Conservation (phyloP, 1,140 invertebrate species). For the Ostrea denselamellosa region DNA sequence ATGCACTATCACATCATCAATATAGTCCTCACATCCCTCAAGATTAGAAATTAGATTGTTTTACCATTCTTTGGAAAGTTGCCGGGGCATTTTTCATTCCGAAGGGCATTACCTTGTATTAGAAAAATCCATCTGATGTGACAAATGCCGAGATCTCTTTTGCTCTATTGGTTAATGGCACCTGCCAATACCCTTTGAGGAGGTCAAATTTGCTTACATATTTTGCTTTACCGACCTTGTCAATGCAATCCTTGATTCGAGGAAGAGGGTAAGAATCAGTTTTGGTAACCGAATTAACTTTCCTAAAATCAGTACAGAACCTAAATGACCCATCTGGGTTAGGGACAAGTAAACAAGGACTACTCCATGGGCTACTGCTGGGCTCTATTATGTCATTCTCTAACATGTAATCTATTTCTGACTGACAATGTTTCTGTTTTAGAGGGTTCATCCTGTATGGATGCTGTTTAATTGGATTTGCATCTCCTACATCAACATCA, state of each 20-base stretch:
- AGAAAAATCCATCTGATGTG: conserved; percentile 68
- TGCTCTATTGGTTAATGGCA: conserved; percentile 53
- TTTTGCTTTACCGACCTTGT: conserved; percentile 55
- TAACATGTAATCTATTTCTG: conserved; percentile 70
- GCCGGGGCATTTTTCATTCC: conserved; percentile 77
- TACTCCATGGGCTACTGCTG: conserved; percentile 58
- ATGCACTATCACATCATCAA: conserved; percentile 81
- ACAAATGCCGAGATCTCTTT: conserved; percentile 58
- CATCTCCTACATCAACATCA: too few relatives aligned
- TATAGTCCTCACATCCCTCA: conserved; percentile 70
- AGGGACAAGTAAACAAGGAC: conserved; percentile 60
- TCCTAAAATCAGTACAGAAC: conserved; percentile 55
- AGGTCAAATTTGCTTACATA: conserved; percentile 58
- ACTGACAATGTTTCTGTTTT: conserved; percentile 67
- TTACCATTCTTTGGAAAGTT: conserved; percentile 45
- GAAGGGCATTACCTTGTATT: conserved; percentile 79
- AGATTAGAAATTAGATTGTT: conserved; percentile 69
- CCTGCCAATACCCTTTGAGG: conserved; percentile 51
- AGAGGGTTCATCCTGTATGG: too few relatives aligned
- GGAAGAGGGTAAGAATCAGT: conserved; percentile 53
- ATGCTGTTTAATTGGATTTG: too few relatives aligned
- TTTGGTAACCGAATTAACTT: conserved; percentile 24
- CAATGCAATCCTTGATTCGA: conserved; percentile 58
- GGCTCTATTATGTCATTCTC: conserved; percentile 59
- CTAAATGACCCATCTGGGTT: conserved; percentile 52